These are phyloP conservation scores for Notarius lentiginosus DNA, from an alignment of 2,113 vertebrate species.

Conservation along the genomic window DNA sequence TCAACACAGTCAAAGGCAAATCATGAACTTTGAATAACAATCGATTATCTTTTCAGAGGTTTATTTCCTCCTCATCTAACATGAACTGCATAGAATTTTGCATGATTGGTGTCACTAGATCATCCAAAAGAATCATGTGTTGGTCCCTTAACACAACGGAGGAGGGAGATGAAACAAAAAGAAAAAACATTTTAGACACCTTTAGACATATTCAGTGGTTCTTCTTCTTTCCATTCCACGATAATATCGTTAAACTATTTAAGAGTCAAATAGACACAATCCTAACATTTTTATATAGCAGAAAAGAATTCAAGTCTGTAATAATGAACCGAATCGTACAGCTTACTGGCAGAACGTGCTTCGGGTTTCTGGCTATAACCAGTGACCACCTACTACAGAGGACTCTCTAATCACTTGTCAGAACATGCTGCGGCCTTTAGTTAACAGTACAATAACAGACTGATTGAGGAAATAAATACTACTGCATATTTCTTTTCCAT, in stretches of 20 bases:
- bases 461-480: slow-evolving; percentile 58
- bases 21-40: slow-evolving; percentile 66
- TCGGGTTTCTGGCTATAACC: slow-evolving; percentile 50
- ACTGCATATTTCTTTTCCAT: slow-evolving; percentile 52
- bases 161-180: slow-evolving; percentile 39
- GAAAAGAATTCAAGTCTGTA: slow-evolving; percentile 17
- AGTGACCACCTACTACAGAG: slow-evolving; percentile 44
- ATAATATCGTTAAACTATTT: not conserved
- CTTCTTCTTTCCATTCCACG: slow-evolving; percentile 8
- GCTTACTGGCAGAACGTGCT: slow-evolving; percentile 56
- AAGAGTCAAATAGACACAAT: slow-evolving; percentile 8
- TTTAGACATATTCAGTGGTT: slow-evolving; percentile 30
- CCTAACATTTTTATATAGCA: not conserved
- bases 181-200: slow-evolving; percentile 30
- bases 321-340: not conserved
- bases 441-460: slow-evolving; percentile 70
- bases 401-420: slow-evolving; percentile 45
- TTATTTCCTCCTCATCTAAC: slow-evolving; percentile 51
- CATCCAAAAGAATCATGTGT: slow-evolving; percentile 65
- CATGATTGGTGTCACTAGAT: slow-evolving; percentile 70
- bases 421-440: slow-evolving; percentile 63
- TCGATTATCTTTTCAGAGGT: slow-evolving; percentile 52
- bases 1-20: slow-evolving; percentile 77
- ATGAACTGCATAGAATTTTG: slow-evolving; percentile 80
- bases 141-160: slow-evolving; percentile 69